Percentiles rank a stretch among this genome's conserved stretches.
Conservation (phyloP, 2,113 vertebrate genomes). For the Myotis brandtii region DNA sequence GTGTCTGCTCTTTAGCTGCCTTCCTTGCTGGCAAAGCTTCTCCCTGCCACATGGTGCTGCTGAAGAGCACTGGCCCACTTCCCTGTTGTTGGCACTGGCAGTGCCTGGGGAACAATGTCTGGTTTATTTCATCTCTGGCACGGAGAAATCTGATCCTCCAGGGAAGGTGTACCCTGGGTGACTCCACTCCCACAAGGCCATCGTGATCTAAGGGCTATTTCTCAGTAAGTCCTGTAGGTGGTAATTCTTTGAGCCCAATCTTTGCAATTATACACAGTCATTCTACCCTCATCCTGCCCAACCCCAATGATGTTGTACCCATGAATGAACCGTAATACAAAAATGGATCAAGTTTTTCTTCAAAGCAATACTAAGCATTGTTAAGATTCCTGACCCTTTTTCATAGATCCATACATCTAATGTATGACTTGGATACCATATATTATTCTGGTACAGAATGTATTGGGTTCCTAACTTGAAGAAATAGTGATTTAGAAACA, state of each 20-base stretch:
- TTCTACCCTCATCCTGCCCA: not conserved
- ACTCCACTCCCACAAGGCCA: not conserved
- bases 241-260: not conserved
- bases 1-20: not conserved
- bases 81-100: not conserved
- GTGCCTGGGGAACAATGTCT: not conserved
- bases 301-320: not conserved
- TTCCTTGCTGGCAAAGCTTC: not conserved
- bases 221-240: not conserved
- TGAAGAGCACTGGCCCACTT: not conserved
- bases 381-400: not conserved
- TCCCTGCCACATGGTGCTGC: not conserved
- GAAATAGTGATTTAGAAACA: not conserved
- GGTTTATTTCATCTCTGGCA: constrained; percentile 16
- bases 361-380: constrained; percentile 15
- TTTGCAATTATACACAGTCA: not conserved
- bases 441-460: not conserved
- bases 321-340: not conserved
- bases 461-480: not conserved
- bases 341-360: not conserved
- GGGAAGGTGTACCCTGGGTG: not conserved
- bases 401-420: not conserved
- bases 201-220: not conserved
- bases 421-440: not conserved
- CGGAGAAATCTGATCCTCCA: not conserved